phyloP scores from a whole-genome alignment of 1,140 invertebrate species.

The Trichoplusia ni region DNA sequence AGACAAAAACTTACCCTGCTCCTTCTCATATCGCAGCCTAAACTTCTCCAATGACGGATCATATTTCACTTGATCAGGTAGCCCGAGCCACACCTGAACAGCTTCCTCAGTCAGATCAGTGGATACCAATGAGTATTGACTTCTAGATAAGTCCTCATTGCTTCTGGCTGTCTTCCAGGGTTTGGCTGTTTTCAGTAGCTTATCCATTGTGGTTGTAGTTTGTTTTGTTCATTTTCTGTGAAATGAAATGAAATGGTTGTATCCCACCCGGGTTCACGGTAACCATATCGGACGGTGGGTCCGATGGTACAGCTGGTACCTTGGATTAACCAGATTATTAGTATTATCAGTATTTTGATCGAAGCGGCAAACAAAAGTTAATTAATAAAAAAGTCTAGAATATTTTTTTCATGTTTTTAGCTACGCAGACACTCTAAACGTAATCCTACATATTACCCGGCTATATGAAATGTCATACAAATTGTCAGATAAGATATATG shows the following conservation, averaged over 20 bases:
- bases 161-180: background rate
- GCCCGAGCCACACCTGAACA: conserved; percentile 81
- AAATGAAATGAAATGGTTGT: background rate
- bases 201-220: background rate
- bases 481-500: too few relatives aligned
- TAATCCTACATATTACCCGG: too few relatives aligned
- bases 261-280: too few relatives aligned
- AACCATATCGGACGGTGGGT: too few relatives aligned
- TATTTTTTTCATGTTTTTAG: too few relatives aligned
- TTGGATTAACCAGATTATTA: too few relatives aligned
- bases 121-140: conserved; percentile 60
- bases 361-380: too few relatives aligned
- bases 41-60: conserved; percentile 83
- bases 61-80: conserved; percentile 83
- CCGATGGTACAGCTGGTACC: background rate
- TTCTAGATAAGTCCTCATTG: conserved; percentile 15
- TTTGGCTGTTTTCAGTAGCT: background rate
- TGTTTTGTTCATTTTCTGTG: background rate
- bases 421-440: too few relatives aligned
- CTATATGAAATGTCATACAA: too few relatives aligned
- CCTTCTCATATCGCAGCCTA: conserved; percentile 82
- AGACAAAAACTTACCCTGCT: conserved; percentile 49
- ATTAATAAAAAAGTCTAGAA: too few relatives aligned
- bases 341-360: too few relatives aligned
- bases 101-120: conserved; percentile 81